Evolutionary conservation across 2,888 invertebrate species (phyloP), one percentile per base, ranked within the genome.

Genomic region (Lasioglossum leucozonium): DNA sequence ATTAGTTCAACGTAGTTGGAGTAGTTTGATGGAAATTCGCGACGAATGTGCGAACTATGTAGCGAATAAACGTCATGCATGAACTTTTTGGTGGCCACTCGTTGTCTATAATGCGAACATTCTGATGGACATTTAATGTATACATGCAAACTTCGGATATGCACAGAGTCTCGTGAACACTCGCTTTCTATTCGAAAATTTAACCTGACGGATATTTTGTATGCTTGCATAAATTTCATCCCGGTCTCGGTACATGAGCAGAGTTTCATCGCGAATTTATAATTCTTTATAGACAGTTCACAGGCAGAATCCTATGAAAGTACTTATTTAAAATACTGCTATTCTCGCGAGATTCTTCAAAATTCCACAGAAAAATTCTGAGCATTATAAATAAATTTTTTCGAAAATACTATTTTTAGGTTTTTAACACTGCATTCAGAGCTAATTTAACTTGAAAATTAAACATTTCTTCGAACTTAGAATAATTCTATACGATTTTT

Each of bases 141-240:
- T 62, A 62, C 30, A 26, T 16, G 30, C 5, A 30, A 62, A 62
- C 62, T 62, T 55, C 11, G 55, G n/a, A 55, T 55, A n/a, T 55
- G 55, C 22, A 22, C n/a, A 55, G n/a, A n/a, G 55, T 1, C 55
- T 55, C 55, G 10, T 55, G 55, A 55, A n/a, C 55, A 55, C n/a
- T 55, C 55, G n/a, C 55, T 55, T 55, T 55, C 55, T 55, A 55
- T n/a, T 55, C n/a, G 55, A n/a, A 55, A 55, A n/a, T 55, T n/a
- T n/a, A 3, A n/a, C 55, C 8, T n/a, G n/a, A 55, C 10, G 55
- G n/a, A 11, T n/a, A 55, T 55, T n/a, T 55, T 55, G 55, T 55
- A 55, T n/a, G n/a, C 55, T n/a, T 22, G 55, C 55, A 55, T 55
- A n/a, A 55, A 55, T 55, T 55, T 55, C n/a, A n/a, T 11, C 55